These are phyloP conservation scores for Isichthys henryi DNA, from an alignment of 2,113 vertebrate genomes.

Conservation along the genomic window DNA sequence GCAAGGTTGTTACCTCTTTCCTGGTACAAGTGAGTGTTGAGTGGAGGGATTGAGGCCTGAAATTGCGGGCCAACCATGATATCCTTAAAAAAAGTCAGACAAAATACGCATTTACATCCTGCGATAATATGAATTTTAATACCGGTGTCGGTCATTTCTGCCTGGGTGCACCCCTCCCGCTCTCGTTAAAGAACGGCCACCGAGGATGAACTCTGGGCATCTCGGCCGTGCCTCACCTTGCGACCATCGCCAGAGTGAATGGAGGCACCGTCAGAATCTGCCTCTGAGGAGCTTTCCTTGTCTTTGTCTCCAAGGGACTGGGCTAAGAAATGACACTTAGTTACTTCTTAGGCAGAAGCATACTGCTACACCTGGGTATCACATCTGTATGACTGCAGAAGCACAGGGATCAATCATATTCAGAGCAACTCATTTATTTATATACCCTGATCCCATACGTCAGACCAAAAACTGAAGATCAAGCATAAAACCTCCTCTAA, in stretches of 20 bases:
- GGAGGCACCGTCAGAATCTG: constrained; percentile 73
- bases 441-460: not conserved
- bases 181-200: not conserved
- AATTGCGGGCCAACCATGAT: constrained; percentile 91
- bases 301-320: constrained; percentile 59
- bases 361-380: not conserved
- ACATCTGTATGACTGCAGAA: not conserved
- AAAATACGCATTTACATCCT: not conserved
- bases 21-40: constrained; percentile 53
- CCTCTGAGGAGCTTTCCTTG: constrained; percentile 70
- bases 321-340: constrained; percentile 26
- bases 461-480: not conserved
- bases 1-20: constrained; percentile 66
- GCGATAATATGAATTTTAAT: not conserved
- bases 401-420: not conserved
- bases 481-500: not conserved
- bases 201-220: not conserved
- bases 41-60: constrained; percentile 76
- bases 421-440: not conserved
- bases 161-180: not conserved
- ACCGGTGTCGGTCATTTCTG: not conserved
- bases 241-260: constrained; percentile 77
- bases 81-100: constrained; percentile 53
- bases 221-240: constrained; percentile 62
- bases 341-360: not conserved